A percentile compares a stretch with the other conserved stretches of the same genome.
Evolutionary conservation across 2,113 vertebrate genomes (phyloP).

Genomic region (Eonycteris spelaea): DNA sequence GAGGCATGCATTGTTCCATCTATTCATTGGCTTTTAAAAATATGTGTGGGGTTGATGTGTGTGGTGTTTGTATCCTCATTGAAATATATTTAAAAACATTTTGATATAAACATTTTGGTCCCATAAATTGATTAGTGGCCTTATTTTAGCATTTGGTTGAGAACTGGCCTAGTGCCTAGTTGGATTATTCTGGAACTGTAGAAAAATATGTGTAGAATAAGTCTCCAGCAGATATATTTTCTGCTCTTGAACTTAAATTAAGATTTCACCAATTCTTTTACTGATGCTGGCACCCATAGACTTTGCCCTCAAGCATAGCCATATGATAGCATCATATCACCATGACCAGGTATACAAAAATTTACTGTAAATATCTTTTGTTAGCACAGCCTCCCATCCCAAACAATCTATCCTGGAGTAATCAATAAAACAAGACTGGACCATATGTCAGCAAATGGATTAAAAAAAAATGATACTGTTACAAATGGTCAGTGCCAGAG

Average conservation of each 20-base stretch:
- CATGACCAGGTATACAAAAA: neutral
- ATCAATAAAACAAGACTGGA: neutral
- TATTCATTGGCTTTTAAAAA: neutral
- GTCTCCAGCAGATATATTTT: neutral
- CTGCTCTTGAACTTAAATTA: neutral
- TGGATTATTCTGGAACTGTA: neutral
- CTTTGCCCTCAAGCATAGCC: neutral
- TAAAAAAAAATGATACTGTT: neutral
- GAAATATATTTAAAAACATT: neutral
- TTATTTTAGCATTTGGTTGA: neutral
- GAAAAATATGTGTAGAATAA: neutral
- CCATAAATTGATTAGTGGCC: neutral
- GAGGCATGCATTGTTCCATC: neutral
- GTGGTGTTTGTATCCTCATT: neutral
- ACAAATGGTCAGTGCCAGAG: neutral
- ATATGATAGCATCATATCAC: neutral
- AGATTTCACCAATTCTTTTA: neutral
- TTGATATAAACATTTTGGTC: neutral
- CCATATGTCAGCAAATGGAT: neutral
- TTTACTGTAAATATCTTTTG: neutral
- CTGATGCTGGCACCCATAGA: neutral
- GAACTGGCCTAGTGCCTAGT: neutral
- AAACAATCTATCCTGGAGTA: neutral
- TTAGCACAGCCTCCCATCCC: neutral
- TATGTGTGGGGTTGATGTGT: neutral